Evolutionary conservation across 2,888 invertebrate genomes (phyloP), one percentile per base, ranked within the genome.

Genomic region (Erebia palarica): DNA sequence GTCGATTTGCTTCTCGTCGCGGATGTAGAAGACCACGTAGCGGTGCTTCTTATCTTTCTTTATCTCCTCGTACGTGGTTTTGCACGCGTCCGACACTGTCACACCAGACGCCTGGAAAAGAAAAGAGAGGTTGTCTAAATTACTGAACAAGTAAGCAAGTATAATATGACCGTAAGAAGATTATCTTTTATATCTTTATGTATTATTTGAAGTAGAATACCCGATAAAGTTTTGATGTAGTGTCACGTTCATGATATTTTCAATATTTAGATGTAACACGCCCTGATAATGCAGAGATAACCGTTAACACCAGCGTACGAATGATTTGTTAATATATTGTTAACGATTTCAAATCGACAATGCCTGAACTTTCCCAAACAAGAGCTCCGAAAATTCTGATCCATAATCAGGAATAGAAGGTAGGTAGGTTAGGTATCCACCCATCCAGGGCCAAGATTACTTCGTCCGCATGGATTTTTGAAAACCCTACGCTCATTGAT

Each of bases 1-100:
- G 88, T 98, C 98, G 87, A 99, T 99, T 94, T 97, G 97, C 94
- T 97, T 98, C 90, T 99, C 98, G 89, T 98, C 98, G 82, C 97
- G 96, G 91, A 99, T 98, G 94, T 96, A 98, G 94, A 98, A 99
- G 86, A 99, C 97, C 79, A 99, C 98, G 93, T 98, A 99, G 88
- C 98, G 97, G 94, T 98, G 97, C 87, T 98, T 98, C 95, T 99
- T 99, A 90, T 98, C 98, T 94, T 99, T 98, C 94, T 99, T 99
- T 82, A 99, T 98, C 94, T 98, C 98, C 91, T 98, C 98, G 92
- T 98, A 99, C 82, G 97, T 97, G 77, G 96, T 97, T 95, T 98
- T 97, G 94, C 98, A 99, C 80, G 96, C 96, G 94, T 98, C 98
- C 82, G 98, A 97, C 78, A 99, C 98, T 94, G 97, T 97, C 81